phyloP scores from a whole-genome alignment of 92 coral and sea anemone genomes.

The Desmophyllum pertusum region DNA sequence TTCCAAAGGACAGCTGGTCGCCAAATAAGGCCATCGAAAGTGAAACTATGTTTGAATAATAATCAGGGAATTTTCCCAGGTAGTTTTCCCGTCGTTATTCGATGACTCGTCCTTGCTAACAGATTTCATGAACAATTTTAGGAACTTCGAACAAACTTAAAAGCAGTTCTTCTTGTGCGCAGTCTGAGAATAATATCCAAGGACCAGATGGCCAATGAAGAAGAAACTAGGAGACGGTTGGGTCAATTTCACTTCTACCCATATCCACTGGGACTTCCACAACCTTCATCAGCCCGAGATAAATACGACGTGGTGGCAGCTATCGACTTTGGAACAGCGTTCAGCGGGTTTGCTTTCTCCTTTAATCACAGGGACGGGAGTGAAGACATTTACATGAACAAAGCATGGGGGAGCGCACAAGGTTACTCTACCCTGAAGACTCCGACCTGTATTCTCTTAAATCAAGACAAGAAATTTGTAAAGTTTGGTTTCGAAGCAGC shows the following conservation, averaged over 20 bases:
- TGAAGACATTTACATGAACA: conserved; percentile 50
- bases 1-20: too few relatives aligned
- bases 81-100: too few relatives aligned
- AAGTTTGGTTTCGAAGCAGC: conserved; percentile 55
- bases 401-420: conserved; percentile 52
- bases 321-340: conserved; percentile 54
- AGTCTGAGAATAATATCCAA: too few relatives aligned
- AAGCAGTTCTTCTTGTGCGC: too few relatives aligned
- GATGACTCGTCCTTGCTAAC: too few relatives aligned
- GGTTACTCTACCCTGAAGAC: conserved; percentile 46
- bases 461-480: conserved; percentile 15
- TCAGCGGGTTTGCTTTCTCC: conserved; percentile 61
- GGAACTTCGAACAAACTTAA: too few relatives aligned
- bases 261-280: neutral
- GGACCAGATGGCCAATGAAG: neutral
- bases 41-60: too few relatives aligned
- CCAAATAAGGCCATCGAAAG: too few relatives aligned
- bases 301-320: conserved; percentile 43
- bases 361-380: conserved; percentile 46
- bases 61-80: too few relatives aligned
- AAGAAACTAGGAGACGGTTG: too few relatives aligned
- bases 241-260: neutral
- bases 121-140: too few relatives aligned
- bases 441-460: conserved; percentile 46
- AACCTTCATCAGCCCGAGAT: neutral